Percentiles rank a stretch among this genome's conserved stretches.
These are phyloP conservation scores for Syngnathus acus DNA, from an alignment of 2,797 vertebrate genomes.

Conservation along the genomic window DNA sequence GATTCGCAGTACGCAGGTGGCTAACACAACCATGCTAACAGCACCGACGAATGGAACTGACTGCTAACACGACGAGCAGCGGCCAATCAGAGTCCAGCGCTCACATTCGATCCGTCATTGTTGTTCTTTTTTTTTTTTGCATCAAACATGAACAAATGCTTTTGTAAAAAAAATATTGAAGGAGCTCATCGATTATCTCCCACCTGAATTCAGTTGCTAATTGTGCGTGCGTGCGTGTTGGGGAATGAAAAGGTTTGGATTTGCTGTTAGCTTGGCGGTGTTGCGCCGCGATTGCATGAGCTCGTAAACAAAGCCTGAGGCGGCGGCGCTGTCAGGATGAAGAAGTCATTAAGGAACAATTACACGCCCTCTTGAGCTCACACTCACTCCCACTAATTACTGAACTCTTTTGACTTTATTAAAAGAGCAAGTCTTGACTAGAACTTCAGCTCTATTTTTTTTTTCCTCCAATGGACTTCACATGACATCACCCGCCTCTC, in stretches of 20 bases:
- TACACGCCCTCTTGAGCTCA: conserved; percentile 46
- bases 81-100: background rate
- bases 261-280: background rate
- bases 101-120: background rate
- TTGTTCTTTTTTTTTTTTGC: background rate
- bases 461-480: background rate
- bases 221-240: background rate
- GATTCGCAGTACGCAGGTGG: background rate
- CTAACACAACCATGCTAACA: background rate
- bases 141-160: background rate
- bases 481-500: background rate
- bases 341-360: conserved; percentile 57
- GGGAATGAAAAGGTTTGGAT: background rate
- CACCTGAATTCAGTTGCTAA: background rate
- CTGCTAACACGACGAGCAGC: background rate
- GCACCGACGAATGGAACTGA: background rate
- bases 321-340: conserved; percentile 31
- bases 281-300: background rate
- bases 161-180: background rate
- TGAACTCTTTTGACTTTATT: conserved; percentile 29
- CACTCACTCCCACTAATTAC: conserved; percentile 54
- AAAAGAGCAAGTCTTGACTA: conserved; percentile 24
- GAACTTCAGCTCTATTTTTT: background rate
- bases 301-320: conserved; percentile 15
- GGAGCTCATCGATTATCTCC: background rate